phyloP scores from a whole-genome alignment of 2,888 invertebrate genomes.

The Agonopterix alstromeriana region DNA sequence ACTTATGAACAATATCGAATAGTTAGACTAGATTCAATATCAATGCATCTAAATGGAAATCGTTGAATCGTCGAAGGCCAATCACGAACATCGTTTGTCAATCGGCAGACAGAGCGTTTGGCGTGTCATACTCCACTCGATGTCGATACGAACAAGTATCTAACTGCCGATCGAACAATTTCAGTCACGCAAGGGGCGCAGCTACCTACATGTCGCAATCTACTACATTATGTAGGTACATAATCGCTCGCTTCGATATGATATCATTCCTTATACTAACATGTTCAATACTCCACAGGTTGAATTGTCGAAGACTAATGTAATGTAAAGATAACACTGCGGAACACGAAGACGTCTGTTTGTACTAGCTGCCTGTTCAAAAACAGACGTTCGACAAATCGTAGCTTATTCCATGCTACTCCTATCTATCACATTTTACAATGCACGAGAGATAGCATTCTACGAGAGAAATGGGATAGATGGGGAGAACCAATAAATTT shows the following conservation, averaged over 20 bases:
- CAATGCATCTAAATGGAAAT: conserved; percentile 26
- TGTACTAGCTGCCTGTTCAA: conserved; percentile 15
- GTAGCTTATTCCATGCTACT: conserved; percentile 12
- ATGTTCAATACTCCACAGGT: conserved; percentile 32
- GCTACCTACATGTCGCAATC: conserved; percentile 25
- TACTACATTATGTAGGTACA: conserved; percentile 14
- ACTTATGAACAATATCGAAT: too few relatives aligned
- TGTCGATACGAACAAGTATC: conserved; percentile 42
- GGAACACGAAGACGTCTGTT: conserved; percentile 12
- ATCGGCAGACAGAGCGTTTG: conserved; percentile 46
- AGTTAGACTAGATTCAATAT: background rate
- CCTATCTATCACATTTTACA: conserved; percentile 18
- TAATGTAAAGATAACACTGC: conserved; percentile 36
- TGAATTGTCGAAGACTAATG: conserved; percentile 33
- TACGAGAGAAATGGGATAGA: conserved; percentile 15
- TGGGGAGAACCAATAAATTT: conserved; percentile 22
- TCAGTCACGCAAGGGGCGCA: conserved; percentile 46
- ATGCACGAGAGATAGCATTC: conserved; percentile 21
- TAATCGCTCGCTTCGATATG: conserved; percentile 23
- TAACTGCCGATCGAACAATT: conserved; percentile 39
- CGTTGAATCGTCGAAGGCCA: conserved; percentile 34
- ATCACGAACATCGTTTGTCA: conserved; percentile 50
- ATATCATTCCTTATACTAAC: conserved; percentile 23
- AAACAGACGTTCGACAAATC: conserved; percentile 12
- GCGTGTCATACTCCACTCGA: conserved; percentile 59